Evolutionary conservation across 2,888 invertebrate species (phyloP), one percentile per base, ranked within the genome.

Genomic region (Campoletis raptor): DNA sequence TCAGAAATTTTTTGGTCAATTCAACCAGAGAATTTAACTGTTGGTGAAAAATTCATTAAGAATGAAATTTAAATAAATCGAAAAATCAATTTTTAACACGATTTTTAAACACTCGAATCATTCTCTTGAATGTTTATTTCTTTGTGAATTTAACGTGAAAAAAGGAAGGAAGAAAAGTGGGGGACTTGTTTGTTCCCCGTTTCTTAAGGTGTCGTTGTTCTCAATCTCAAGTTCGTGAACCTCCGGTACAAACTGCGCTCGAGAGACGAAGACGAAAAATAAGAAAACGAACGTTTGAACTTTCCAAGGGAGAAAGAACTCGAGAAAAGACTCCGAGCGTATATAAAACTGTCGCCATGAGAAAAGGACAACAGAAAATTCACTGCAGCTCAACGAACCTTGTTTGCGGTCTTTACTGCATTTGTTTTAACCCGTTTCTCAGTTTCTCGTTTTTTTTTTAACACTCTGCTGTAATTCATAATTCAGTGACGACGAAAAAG

Each of bases 361-460:
- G 67, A 78, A 52, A 78, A 64, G 78, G 69, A 77, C 37, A 78
- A 73, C 52, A 52, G 69, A 45, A 30, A 79, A 45, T 45, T 66
- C 30, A 40, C n/a, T 74, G 24, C 40, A 87, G 84, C 85, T 69
- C 89, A 88, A 87, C 87, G 88, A 88, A 72, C 86, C 88, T 90
- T 91, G 90, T 92, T 91, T 91, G 89, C 90, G 73, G 86, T 87
- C 88, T 92, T 91, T 91, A 91, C 90, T 89, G 88, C 90, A 90
- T 90, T 90, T 91, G 89, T 90, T 90, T 91, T 90, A 89, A 88
- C 85, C 83, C 88, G 82, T 76, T 85, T 78, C 82, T 61, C 37
- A 77, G 61, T 81, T 85, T 69, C 45, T 48, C 61, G 24, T 45
- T 40, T 67, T 42, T 36, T 77, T 66, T 73, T 82, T 54, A 74